phyloP scores from a whole-genome alignment of 2,888 invertebrate genomes.

The Notodonta dromedarius region DNA sequence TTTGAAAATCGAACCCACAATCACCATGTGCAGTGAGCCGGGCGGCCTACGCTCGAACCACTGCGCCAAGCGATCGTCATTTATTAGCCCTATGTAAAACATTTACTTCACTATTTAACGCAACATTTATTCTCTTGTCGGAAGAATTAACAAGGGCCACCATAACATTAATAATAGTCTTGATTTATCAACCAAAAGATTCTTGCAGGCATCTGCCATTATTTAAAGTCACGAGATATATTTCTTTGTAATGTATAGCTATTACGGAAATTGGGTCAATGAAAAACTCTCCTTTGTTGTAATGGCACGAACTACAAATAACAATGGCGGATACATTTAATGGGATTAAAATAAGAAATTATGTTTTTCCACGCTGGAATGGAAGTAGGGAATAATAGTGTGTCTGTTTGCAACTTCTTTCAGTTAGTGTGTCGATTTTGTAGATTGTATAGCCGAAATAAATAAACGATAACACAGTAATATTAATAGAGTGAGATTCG shows the following conservation, averaged over 20 bases:
- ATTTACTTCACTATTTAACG: slow-evolving; percentile 3
- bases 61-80: too few species aligned
- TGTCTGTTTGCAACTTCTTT: too few species aligned
- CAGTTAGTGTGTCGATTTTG: too few species aligned
- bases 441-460: too few species aligned
- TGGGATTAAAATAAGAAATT: not conserved
- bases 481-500: too few species aligned
- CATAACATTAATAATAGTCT: slow-evolving; percentile 50
- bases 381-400: too few species aligned
- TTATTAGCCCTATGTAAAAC: not conserved
- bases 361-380: too few species aligned
- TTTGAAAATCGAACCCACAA: too few species aligned
- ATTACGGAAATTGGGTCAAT: not conserved
- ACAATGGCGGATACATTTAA: not conserved
- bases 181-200: slow-evolving; percentile 56
- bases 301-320: not conserved
- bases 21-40: too few species aligned
- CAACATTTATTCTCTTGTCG: slow-evolving; percentile 32
- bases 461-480: too few species aligned
- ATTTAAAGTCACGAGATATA: slow-evolving; percentile 48
- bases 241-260: slow-evolving; percentile 47
- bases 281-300: not conserved
- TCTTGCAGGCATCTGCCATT: slow-evolving; percentile 39
- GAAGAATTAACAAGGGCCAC: slow-evolving; percentile 31
- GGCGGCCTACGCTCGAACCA: too few species aligned